phyloP scores from a whole-genome alignment of 2,888 invertebrate genomes.

The Cephalotes varians region DNA sequence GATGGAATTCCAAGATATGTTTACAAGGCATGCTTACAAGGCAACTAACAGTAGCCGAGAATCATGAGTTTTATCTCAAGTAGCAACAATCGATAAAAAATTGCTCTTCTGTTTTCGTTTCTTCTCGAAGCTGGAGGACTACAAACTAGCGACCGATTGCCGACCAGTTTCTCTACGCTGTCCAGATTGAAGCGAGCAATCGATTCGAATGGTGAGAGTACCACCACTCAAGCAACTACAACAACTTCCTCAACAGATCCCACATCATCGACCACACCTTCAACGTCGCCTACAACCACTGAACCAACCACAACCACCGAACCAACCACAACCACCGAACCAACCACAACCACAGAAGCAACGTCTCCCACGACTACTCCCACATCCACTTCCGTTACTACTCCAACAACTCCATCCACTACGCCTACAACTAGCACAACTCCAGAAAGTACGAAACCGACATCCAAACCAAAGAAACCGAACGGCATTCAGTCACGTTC shows the following conservation, averaged over 20 bases:
- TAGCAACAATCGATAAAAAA: slow-evolving; percentile 46
- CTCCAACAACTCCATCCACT: slow-evolving; percentile 15
- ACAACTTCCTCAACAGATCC: slow-evolving; percentile 16
- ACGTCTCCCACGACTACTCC: slow-evolving; percentile 29
- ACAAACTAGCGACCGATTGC: neutral
- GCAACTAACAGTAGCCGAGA: slow-evolving; percentile 56
- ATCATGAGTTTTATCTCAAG: slow-evolving; percentile 20
- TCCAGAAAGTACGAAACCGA: slow-evolving; percentile 32
- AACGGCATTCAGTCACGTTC: slow-evolving; percentile 39
- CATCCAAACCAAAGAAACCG: slow-evolving; percentile 31
- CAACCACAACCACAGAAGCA: slow-evolving; percentile 30
- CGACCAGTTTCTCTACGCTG: neutral
- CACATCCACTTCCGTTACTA: slow-evolving; percentile 22
- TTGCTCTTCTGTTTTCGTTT: slow-evolving; percentile 61
- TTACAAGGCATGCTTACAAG: slow-evolving; percentile 39
- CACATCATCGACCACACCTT: slow-evolving; percentile 20
- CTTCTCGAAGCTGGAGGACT: slow-evolving; percentile 60
- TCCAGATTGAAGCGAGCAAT: slow-evolving; percentile 58
- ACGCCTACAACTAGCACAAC: slow-evolving; percentile 35
- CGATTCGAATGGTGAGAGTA: slow-evolving; percentile 54
- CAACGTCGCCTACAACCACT: slow-evolving; percentile 29
- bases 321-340: slow-evolving; percentile 9
- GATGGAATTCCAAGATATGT: slow-evolving; percentile 35
- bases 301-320: slow-evolving; percentile 38
- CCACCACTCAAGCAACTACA: slow-evolving; percentile 31